Evolutionary conservation across 1,140 invertebrate species (phyloP), one percentile per base, ranked within the genome.

Genomic region (Lordiphosa collinella): DNA sequence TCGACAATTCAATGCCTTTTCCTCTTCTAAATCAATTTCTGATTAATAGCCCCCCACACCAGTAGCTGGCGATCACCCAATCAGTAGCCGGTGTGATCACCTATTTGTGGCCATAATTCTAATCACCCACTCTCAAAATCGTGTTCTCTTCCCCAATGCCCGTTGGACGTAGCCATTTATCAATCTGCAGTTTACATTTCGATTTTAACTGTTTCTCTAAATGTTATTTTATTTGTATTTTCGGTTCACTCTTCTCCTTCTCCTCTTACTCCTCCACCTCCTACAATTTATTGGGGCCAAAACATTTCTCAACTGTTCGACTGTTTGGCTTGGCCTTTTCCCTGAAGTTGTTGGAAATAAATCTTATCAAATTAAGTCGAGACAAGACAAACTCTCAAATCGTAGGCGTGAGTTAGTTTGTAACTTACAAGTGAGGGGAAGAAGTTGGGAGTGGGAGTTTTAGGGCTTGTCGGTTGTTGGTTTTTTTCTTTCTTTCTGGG

Each of bases 321-420:
- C 14, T 38, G 13, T 29, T 44, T 44, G 41, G 29, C 41, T 44
- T 44, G 41, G 41, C 41, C 41, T 44, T 44, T 44, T 44, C 41
- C 41, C 41, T 44, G 29, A 44, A 44, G 41, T 48, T 44, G 22
- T 44, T 35, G 25, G 29, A 48, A 48, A 48, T 48, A 48, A 48
- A 48, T 48, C 46, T 48, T 48, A 48, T 48, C 46, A 48, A 48
- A 48, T 48, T 48, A 48, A 48, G 41, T 44, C 41, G 41, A 44
- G 41, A 44, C 41, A 44, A 44, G 41, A 44, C 41, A 44, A 44
- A 44, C 41, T 44, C 41, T 44, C 41, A 44, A 44, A 44, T 44
- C 41, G 41, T 44, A 44, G 41, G 41, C 41, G 41, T 44, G 41
- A 44, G 41, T 44, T 44, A 44, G 46, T 44, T 34, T 35, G 46